Evolutionary conservation across 2,797 vertebrate genomes (phyloP).

Genomic region (Sebastes hubbsi): DNA sequence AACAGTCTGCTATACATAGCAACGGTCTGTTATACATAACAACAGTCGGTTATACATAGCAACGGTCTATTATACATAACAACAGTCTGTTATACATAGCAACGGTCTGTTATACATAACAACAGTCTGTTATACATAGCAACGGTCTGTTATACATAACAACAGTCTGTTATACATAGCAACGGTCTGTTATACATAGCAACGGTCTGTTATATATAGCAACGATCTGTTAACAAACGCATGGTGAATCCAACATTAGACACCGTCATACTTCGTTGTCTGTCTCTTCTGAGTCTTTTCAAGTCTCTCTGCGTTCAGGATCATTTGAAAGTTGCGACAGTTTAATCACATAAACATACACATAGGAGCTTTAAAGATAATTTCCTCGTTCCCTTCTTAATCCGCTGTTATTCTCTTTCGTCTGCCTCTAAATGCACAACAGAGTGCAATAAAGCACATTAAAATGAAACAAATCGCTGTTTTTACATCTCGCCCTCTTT

Average conservation of each 20-base stretch:
- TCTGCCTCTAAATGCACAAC: background rate
- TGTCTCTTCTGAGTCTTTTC: background rate
- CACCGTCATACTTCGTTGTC: background rate
- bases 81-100: accelerated
- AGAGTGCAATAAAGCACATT: conserved; percentile 5
- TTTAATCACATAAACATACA: conserved; percentile 5
- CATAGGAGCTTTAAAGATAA: conserved; percentile 6
- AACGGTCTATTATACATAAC: accelerated
- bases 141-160: accelerated
- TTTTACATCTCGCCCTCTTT: background rate
- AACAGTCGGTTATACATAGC: accelerated
- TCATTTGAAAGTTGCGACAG: background rate
- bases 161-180: no score
- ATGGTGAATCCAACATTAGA: background rate
- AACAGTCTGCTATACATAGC: accelerated
- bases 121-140: no score
- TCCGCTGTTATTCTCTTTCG: conserved; percentile 8
- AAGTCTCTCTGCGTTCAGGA: background rate
- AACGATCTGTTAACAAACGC: no score
- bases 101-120: accelerated
- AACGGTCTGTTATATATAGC: no score
- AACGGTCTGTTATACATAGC: accelerated
- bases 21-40: accelerated
- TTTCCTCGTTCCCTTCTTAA: background rate
- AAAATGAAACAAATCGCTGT: conserved; percentile 7